Evolutionary conservation across 30 jellyfish, hydroid and myxozoan genomes (phyloP), one percentile per base, ranked within the genome.

Genomic region (Cassiopea xamachana): DNA sequence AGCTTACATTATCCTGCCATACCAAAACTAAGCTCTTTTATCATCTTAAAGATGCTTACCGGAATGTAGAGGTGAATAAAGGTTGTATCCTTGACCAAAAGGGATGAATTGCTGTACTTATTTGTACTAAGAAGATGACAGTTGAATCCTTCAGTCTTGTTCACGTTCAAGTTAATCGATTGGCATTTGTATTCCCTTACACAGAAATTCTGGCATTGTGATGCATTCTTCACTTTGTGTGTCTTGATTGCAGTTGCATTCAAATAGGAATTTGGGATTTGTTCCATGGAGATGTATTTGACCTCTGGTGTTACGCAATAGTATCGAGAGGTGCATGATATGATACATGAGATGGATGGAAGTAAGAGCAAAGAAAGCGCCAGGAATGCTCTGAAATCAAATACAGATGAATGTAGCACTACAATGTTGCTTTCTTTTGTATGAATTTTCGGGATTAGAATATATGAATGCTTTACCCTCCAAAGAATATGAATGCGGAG

Each of bases 281-380:
- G 43, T 15, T 67, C 82, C 90, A 82, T 82, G 2, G 82, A 19
- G 72, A 82, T 67, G 73, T 2, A 82, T 44, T 68, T 82, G 82
- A 82, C 48, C 69, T 82, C 90, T 55, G 55, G 55, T 1, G 90
- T 82, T 48, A n/a, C 50, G 45, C 90, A 82, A 82, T 82, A 67
- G 0, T 18, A 46, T 44, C 83, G 73, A n/a, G 90, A 82, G 27
- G 43, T n/a, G 82, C 90, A 82, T 18, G 89, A 1, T 48, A 79
- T 14, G 1, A 27, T 15, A 58, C 10, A 45, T 48, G 78, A 10
- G 43, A 49, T 2, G 49, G 14, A 19, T 9, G 78, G 88, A n/a
- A 79, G 43, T 9, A 47, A 2, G 50, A 78, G 78, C 46, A 47
- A 8, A 55, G 48, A 5, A 75, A 43, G 48, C 10, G 49, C 48